phyloP scores from a whole-genome alignment of 2,113 vertebrate species.

The Crocuta crocuta region DNA sequence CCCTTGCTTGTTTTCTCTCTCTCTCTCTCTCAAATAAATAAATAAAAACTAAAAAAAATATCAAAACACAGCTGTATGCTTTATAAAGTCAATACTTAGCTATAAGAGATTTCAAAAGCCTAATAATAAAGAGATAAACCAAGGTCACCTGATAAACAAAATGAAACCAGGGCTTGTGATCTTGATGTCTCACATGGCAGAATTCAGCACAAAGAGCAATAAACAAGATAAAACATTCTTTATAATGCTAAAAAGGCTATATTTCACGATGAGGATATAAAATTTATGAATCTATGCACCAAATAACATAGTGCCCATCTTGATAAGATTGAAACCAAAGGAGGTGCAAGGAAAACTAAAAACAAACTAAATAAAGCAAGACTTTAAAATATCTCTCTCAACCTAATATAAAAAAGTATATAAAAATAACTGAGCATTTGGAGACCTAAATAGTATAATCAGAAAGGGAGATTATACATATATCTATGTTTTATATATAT shows the following conservation, averaged over 20 bases:
- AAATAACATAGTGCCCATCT: neutral
- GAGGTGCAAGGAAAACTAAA: neutral
- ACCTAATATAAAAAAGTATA: neutral
- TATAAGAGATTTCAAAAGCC: neutral
- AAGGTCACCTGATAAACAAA: neutral
- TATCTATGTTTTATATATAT: neutral
- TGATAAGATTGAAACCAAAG: neutral
- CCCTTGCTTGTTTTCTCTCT: no score
- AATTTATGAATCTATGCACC: neutral
- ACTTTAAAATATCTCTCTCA: neutral
- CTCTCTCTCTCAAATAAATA: no score
- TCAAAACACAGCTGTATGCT: neutral
- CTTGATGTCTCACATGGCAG: neutral
- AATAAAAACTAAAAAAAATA: no score
- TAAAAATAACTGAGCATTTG: neutral
- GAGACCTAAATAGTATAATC: neutral
- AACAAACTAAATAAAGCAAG: neutral
- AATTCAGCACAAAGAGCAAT: neutral
- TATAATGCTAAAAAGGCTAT: neutral
- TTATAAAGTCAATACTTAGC: neutral
- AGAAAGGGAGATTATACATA: neutral
- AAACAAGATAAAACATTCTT: neutral
- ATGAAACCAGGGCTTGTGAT: neutral
- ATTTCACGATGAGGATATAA: neutral
- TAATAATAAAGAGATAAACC: neutral